Evolutionary conservation across 2,888 invertebrate species (phyloP).

Genomic region (Amiota minor): DNA sequence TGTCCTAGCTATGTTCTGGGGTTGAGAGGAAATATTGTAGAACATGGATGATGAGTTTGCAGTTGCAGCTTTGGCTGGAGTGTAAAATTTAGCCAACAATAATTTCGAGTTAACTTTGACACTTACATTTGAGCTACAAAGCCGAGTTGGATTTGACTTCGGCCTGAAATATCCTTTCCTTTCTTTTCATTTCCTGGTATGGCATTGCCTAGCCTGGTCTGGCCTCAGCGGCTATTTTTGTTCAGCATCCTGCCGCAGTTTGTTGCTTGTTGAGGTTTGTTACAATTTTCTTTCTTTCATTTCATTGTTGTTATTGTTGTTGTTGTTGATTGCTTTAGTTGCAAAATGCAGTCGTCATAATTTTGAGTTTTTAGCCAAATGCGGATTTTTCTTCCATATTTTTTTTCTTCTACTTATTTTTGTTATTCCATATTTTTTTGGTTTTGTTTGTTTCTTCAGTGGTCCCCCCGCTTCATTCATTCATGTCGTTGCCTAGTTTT

Average conservation of each 20-base stretch:
- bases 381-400: conserved; percentile 8
- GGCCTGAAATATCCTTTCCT: conserved; percentile 18
- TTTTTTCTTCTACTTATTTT: not conserved
- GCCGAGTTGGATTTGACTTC: conserved; percentile 28
- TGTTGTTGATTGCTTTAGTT: conserved; percentile 22
- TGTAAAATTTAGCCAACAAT: conserved; percentile 65
- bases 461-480: not conserved
- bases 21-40: not conserved
- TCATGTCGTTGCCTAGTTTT: not conserved
- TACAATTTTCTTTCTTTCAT: conserved; percentile 16
- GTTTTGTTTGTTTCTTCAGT: not conserved
- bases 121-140: conserved; percentile 59
- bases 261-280: not conserved
- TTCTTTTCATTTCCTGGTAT: too few relatives aligned
- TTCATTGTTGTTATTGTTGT: conserved; percentile 20
- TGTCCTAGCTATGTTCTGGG: not conserved
- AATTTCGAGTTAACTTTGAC: conserved; percentile 69
- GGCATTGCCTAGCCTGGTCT: not conserved
- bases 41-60: too few relatives aligned
- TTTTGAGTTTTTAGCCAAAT: conserved; percentile 57
- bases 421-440: not conserved
- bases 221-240: conserved; percentile 17
- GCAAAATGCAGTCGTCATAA: conserved; percentile 68
- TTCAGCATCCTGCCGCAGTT: not conserved
- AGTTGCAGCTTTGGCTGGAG: not conserved